phyloP scores from a whole-genome alignment of 2,888 invertebrate genomes.

The Dromius quadrimaculatus region DNA sequence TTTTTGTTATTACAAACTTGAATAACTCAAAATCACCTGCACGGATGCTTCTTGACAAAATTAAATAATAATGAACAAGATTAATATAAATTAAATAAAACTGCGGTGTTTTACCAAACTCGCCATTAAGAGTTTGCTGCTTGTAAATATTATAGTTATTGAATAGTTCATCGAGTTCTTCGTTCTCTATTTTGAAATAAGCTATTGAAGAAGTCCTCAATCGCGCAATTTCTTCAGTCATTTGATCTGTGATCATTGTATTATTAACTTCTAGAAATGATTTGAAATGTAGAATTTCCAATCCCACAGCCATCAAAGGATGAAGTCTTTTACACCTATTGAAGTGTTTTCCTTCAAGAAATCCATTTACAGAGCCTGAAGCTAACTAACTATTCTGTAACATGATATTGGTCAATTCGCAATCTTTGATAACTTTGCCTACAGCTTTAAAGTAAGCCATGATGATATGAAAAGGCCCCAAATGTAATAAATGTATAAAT shows the following conservation, averaged over 20 bases:
- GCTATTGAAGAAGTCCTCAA: constrained; percentile 3
- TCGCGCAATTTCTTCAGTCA: neutral
- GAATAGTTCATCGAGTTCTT: constrained; percentile 39
- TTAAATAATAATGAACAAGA: constrained; percentile 43
- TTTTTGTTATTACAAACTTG: no score
- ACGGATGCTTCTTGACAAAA: constrained; percentile 51
- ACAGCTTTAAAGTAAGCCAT: constrained; percentile 59
- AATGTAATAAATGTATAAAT: no score
- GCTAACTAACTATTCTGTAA: constrained; percentile 58
- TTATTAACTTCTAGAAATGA: constrained; percentile 41
- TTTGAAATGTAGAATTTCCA: constrained; percentile 53
- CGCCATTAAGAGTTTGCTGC: constrained; percentile 21
- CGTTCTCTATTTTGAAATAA: constrained; percentile 39
- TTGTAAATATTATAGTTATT: constrained; percentile 36
- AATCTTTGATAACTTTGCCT: constrained; percentile 57
- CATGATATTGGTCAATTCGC: constrained; percentile 54
- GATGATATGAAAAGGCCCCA: constrained; percentile 59
- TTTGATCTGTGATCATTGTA: constrained; percentile 31
- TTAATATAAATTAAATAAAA: constrained; percentile 35
- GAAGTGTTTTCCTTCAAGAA: constrained; percentile 54
- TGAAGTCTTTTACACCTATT: constrained; percentile 55
- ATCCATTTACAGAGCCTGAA: constrained; percentile 56
- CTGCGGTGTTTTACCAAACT: constrained; percentile 34
- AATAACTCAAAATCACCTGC: constrained; percentile 55
- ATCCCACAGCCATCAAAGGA: constrained; percentile 51